Evolutionary conservation across 2,113 vertebrate genomes (phyloP).

Genomic region (Ceyx melanurus): DNA sequence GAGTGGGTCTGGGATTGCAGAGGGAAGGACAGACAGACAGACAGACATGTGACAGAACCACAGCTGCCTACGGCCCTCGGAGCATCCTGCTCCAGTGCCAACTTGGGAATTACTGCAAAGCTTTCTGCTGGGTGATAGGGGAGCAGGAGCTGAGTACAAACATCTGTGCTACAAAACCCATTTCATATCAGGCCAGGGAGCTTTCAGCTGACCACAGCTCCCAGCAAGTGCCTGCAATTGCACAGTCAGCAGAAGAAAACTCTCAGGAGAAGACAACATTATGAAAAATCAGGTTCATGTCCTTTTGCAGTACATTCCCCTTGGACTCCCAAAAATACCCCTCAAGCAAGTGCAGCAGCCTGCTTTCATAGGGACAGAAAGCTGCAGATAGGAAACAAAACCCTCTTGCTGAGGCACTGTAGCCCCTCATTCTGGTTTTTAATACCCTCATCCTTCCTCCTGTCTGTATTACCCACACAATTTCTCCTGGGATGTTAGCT

Average conservation of each 20-base stretch:
- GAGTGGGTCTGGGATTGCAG: rapidly evolving
- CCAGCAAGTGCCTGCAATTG: background rate
- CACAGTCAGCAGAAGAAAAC: background rate
- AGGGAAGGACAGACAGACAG: background rate
- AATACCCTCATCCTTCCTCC: background rate
- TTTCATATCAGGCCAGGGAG: background rate
- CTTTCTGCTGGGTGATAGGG: background rate
- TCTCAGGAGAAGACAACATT: background rate
- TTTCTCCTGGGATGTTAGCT: background rate
- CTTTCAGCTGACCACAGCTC: background rate
- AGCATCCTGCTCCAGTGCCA: background rate
- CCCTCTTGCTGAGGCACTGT: background rate
- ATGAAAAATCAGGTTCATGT: background rate
- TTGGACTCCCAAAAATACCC: background rate
- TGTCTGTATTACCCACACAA: background rate
- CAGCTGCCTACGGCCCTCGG: background rate
- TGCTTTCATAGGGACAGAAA: background rate
- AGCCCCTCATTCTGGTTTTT: background rate
- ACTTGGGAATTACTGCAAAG: background rate
- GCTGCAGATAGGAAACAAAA: background rate
- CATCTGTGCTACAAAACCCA: background rate
- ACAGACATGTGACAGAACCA: background rate
- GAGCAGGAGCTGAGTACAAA: background rate
- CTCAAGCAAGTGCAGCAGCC: background rate
- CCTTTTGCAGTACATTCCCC: background rate